These are phyloP conservation scores for Lagothrix lagotricha DNA, from an alignment of 2,797 vertebrate species.

Conservation along the genomic window DNA sequence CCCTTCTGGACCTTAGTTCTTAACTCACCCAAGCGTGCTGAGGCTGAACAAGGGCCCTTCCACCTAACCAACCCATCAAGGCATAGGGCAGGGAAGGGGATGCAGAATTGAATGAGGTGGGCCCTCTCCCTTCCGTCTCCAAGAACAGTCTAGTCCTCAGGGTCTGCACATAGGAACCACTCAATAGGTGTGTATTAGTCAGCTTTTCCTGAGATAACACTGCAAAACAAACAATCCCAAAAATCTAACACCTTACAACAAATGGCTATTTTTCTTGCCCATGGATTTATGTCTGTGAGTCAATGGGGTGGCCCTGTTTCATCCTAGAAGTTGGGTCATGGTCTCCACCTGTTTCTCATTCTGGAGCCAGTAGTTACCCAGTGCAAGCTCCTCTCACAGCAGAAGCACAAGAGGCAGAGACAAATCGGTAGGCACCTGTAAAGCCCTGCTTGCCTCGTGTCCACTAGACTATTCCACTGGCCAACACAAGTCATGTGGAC, in stretches of 20 bases:
- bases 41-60: background rate
- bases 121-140: background rate
- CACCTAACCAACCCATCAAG: background rate
- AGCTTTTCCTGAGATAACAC: background rate
- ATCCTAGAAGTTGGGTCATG: background rate
- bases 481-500: background rate
- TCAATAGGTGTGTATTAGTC: background rate
- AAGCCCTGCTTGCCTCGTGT: background rate
- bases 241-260: background rate
- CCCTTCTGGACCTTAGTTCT: background rate
- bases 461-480: background rate
- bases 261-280: background rate
- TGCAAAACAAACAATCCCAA: background rate
- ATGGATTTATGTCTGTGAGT: background rate
- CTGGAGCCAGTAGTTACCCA: background rate
- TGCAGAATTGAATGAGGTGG: background rate
- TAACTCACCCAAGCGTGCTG: background rate
- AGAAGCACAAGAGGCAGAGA: background rate
- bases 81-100: background rate
- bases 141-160: background rate
- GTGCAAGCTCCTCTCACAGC: background rate
- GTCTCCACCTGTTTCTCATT: background rate
- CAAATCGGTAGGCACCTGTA: background rate
- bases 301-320: background rate
- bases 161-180: background rate